Conservation (phyloP, 2,888 invertebrate genomes). For the Pyrgus malvae region DNA sequence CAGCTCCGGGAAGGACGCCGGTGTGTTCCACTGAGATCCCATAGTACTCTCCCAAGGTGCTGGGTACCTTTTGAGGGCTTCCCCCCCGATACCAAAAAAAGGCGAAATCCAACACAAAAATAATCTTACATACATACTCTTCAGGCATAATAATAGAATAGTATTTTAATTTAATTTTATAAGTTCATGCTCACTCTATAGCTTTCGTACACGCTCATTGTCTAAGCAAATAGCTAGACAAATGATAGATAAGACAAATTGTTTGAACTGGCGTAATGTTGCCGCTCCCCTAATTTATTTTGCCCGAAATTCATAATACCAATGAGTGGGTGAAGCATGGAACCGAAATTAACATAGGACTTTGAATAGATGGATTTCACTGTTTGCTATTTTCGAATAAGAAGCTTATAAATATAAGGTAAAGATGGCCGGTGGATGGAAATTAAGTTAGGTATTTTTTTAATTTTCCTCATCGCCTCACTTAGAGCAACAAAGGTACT, state of each 20-base stretch:
- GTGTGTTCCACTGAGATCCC: too few species aligned
- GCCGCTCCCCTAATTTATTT: slow-evolving; percentile 34
- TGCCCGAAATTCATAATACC: slow-evolving; percentile 18
- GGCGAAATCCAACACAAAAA: too few species aligned
- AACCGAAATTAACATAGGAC: slow-evolving; percentile 9
- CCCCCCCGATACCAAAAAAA: too few species aligned
- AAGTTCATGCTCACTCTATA: background rate
- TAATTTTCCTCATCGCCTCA: background rate
- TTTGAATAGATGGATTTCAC: slow-evolving; percentile 13
- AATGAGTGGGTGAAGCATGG: slow-evolving; percentile 7
- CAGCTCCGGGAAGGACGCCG: too few species aligned
- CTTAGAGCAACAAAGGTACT: too few species aligned
- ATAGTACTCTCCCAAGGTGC: too few species aligned
- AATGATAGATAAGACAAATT: slow-evolving; percentile 66
- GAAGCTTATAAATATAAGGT: background rate
- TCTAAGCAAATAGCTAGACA: slow-evolving; percentile 62
- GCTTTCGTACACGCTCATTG: background rate
- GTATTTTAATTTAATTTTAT: too few species aligned
- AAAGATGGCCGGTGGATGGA: background rate
- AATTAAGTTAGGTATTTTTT: background rate
- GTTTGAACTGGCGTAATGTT: slow-evolving; percentile 51
- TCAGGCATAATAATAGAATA: too few species aligned
- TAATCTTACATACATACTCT: too few species aligned
- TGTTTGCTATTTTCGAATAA: background rate
- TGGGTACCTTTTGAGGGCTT: too few species aligned